Conservation (phyloP, 2,888 invertebrate genomes). For the Drosophila colorata region DNA sequence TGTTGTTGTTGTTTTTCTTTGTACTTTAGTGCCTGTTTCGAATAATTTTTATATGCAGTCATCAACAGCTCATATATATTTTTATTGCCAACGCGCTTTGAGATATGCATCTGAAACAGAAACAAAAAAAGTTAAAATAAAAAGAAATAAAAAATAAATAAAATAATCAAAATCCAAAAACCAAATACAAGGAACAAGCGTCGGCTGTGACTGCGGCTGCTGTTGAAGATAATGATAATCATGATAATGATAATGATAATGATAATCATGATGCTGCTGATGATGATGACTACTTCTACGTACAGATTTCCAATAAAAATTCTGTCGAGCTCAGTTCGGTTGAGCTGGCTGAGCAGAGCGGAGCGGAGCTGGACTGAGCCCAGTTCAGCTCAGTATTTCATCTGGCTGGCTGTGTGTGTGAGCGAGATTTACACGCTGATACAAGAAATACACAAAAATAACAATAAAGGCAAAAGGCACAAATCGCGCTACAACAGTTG, state of each 20-base stretch:
- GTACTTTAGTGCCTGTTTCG: slow-evolving; percentile 51
- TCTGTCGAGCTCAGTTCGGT: slow-evolving; percentile 46
- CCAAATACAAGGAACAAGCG: slow-evolving; percentile 47
- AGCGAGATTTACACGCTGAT: slow-evolving; percentile 77
- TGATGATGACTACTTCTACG: slow-evolving; percentile 75
- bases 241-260: slow-evolving; percentile 25
- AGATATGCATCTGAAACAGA: slow-evolving; percentile 73
- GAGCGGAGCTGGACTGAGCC: slow-evolving; percentile 14
- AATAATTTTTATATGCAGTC: slow-evolving; percentile 79
- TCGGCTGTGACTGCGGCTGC: slow-evolving; percentile 29
- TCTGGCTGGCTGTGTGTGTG: slow-evolving; percentile 54
- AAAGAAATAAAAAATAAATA: slow-evolving; percentile 39
- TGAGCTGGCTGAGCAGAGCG: slow-evolving; percentile 22
- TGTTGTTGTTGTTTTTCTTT: slow-evolving; percentile 17
- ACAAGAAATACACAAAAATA: slow-evolving; percentile 71
- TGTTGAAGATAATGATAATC: slow-evolving; percentile 39
- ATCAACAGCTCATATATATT: slow-evolving; percentile 80
- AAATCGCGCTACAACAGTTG: slow-evolving; percentile 26
- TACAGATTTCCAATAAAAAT: slow-evolving; percentile 81
- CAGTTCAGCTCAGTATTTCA: slow-evolving; percentile 60
- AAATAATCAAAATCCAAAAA: slow-evolving; percentile 41
- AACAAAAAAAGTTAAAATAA: slow-evolving; percentile 35
- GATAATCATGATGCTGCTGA: slow-evolving; percentile 31
- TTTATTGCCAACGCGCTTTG: slow-evolving; percentile 72
- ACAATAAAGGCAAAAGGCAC: slow-evolving; percentile 54